Evolutionary conservation across 1,140 invertebrate genomes (phyloP), one percentile per base, ranked within the genome.

Genomic region (Drosophila littoralis): DNA sequence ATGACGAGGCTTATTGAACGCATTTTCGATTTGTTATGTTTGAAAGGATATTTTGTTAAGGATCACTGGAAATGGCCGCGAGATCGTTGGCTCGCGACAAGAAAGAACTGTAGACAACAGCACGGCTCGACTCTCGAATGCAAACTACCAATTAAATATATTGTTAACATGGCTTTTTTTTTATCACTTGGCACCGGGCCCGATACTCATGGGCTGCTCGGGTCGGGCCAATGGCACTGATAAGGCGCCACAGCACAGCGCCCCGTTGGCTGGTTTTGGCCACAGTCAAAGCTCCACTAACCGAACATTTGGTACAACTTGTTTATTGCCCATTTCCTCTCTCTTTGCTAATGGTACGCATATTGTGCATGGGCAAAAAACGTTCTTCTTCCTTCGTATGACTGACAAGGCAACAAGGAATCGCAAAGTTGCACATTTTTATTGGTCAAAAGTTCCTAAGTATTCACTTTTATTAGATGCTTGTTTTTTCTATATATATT

Each of bases 91-190:
- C 54, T 28, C 46, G 9, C 22, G 9, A 40, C 3, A n/a, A 54
- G 17, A 36, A n/a, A 54, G 17, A 36, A 45, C 13, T 45, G 40
- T 8, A 15, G 52, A 69, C 75, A 77, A 81, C 74, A 75, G 78
- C 70, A 59, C 79, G 42, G 64, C 55, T 77, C 71, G 77, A 81
- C 64, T 61, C 60, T 81, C 59, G 61, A 81, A 88, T 74, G 66
- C 67, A 57, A 81, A 91, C 90, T 91, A 91, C 65, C 82, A 88
- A 84, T 90, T 88, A 88, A 85, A 90, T 90, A 86, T 70, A 88
- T 79, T 88, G 82, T 91, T 91, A 91, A 90, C 82, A 77, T 74
- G 75, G 74, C 67, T 78, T 48, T 90, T 89, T 75, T 78, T 89
- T 89, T 88, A 82, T 83, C 83, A 60, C 77, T 76, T 59, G 63